A percentile compares a stretch with the other conserved stretches of the same genome.
Evolutionary conservation across 92 coral and sea anemone genomes (phyloP).

Genomic region (Nematostella vectensis): DNA sequence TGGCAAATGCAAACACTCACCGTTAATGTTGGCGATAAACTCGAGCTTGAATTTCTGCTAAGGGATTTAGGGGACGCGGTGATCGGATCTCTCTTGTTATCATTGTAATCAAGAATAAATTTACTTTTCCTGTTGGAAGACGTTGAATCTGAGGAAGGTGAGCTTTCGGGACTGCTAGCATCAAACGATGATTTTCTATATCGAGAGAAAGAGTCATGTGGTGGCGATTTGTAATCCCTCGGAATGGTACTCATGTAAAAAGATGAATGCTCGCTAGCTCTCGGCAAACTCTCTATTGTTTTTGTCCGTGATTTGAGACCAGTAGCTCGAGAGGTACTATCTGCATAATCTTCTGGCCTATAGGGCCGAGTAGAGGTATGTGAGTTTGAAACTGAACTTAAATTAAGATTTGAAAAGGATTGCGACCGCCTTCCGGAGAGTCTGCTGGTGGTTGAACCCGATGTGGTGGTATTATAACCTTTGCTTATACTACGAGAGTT

Average conservation of each 20-base stretch:
- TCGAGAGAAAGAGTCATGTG: background rate
- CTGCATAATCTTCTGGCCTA: background rate
- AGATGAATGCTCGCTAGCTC: slow-evolving; percentile 8
- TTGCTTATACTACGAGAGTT: background rate
- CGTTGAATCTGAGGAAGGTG: background rate
- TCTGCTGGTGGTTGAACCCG: background rate
- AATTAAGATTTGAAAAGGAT: slow-evolving; percentile 12
- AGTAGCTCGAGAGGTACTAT: slow-evolving; percentile 1
- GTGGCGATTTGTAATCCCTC: background rate
- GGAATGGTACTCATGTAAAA: slow-evolving; percentile 4
- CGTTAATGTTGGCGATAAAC: slow-evolving; percentile 22
- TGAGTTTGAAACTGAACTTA: slow-evolving; percentile 3
- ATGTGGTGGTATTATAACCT: background rate
- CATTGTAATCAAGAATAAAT: slow-evolving; percentile 7
- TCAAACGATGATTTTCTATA: no score
- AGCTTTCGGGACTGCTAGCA: slow-evolving; percentile 1
- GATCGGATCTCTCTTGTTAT: slow-evolving; percentile 17
- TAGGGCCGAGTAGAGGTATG: background rate
- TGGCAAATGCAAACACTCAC: no score
- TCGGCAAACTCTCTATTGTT: slow-evolving; percentile 17
- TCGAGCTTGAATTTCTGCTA: slow-evolving; percentile 19
- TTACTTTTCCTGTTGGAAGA: slow-evolving; percentile 3
- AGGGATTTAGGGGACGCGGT: slow-evolving; percentile 14
- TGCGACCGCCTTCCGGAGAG: slow-evolving; percentile 18
- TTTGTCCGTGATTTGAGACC: slow-evolving; percentile 21